phyloP scores from a whole-genome alignment of 2,888 invertebrate species.

The Linnaemya vulpina region DNA sequence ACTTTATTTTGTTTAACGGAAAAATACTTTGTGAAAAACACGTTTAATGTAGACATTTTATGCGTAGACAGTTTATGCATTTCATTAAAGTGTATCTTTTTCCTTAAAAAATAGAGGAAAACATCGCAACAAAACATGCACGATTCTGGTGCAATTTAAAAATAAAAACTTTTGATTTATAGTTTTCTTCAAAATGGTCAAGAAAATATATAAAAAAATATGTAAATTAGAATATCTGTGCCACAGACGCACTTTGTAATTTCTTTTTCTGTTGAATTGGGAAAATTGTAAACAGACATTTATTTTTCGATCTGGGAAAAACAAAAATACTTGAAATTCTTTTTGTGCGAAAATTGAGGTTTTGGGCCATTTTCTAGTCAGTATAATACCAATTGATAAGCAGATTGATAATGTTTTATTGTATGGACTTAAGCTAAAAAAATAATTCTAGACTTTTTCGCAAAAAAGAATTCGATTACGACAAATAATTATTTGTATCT shows the following conservation, averaged over 20 bases:
- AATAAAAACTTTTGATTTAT: conserved; percentile 54
- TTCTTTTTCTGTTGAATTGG: conserved; percentile 41
- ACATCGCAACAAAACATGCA: conserved; percentile 29
- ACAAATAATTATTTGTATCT: too few relatives aligned
- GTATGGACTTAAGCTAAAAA: too few relatives aligned
- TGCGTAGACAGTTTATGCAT: conserved; percentile 47
- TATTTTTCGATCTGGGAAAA: background rate
- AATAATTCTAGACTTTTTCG: too few relatives aligned
- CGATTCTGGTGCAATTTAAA: conserved; percentile 66
- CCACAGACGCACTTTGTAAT: conserved; percentile 58
- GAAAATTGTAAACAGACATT: background rate
- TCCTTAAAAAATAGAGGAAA: conserved; percentile 20
- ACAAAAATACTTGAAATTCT: conserved; percentile 27
- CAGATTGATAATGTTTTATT: background rate
- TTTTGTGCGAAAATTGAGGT: background rate
- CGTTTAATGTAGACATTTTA: conserved; percentile 47
- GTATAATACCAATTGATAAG: background rate
- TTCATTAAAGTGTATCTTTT: conserved; percentile 40
- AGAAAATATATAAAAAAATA: conserved; percentile 24
- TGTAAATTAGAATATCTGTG: conserved; percentile 43
- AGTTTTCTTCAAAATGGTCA: conserved; percentile 43
- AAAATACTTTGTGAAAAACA: conserved; percentile 32
- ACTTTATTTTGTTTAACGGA: conserved; percentile 1
- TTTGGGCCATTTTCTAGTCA: background rate
- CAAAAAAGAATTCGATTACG: too few relatives aligned